Evolutionary conservation across 2,888 invertebrate species (phyloP), one percentile per base, ranked within the genome.

Genomic region (Corbicula japonica): DNA sequence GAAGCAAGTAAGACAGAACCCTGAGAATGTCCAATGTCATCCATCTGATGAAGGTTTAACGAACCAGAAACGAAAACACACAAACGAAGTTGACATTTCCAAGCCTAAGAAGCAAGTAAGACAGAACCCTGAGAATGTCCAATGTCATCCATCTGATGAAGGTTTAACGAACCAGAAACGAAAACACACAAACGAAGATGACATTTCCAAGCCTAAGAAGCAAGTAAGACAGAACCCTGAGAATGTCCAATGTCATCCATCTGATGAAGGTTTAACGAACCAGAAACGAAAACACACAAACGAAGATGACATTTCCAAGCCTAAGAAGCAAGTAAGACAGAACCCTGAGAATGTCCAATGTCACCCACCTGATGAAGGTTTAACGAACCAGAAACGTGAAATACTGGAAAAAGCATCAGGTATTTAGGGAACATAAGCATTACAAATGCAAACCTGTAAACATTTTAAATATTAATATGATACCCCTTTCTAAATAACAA

Each of bases 321-420:
- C 41, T 12, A 38, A 18, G 41, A 38, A 38, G 41, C 41, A 18
- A 38, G 41, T 38, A 38, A 38, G 41, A 38, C 41, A 38, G 41
- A 38, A 38, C 41, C 41, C 41, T 38, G 41, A 38, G 41, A 18
- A 38, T 12, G 41, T 38, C 41, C 10, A 38, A 38, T 38, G 41
- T 38, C 41, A 38, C 18, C 41, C 8, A 38, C 41, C 41, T 38
- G 41, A 38, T 38, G 41, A 38, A 38, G 41, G 41, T 38, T 38
- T 38, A 38, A 38, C 18, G 41, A 38, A 38, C 41, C 41, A 38
- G 10, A 38, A 38, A 38, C 41, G 10, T 38, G 41, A 38, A 38
- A 38, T 38, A 38, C 41, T 38, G 41, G 41, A 38, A 38, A 38
- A 38, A 38, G 41, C 41, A 38, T 38, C 41, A 38, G 41, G 41